A percentile compares a stretch with the other conserved stretches of the same genome.
phyloP scores from a whole-genome alignment of 1,140 invertebrate genomes.

The Ceratina australensis region DNA sequence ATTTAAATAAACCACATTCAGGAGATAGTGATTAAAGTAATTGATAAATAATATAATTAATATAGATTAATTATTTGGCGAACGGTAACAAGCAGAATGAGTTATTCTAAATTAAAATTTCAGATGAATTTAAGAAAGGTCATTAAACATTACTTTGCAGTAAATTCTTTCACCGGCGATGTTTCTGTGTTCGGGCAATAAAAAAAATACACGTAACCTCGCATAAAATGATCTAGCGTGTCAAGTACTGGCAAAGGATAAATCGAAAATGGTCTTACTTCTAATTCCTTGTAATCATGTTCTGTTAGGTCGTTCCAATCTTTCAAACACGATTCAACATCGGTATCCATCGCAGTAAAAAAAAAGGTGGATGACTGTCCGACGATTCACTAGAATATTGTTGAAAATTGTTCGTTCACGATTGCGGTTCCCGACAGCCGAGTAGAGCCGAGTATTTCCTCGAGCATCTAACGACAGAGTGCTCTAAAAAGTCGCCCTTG shows the following conservation, averaged over 20 bases:
- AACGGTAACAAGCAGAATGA: background rate
- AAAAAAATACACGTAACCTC: constrained; percentile 38
- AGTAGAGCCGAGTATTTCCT: background rate
- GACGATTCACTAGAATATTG: background rate
- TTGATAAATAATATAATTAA: no score
- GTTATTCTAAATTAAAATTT: background rate
- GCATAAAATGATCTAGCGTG: background rate
- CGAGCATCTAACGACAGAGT: constrained; percentile 20
- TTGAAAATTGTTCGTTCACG: no score
- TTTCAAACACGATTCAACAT: constrained; percentile 83
- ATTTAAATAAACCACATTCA: background rate
- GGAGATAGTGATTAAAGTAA: no score
- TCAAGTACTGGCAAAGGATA: constrained; percentile 7
- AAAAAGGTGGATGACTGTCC: background rate
- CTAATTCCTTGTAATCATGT: constrained; percentile 86
- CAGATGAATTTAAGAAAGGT: no score
- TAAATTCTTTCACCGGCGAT: constrained; percentile 7
- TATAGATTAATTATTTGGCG: no score
- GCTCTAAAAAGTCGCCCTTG: background rate
- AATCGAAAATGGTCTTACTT: constrained; percentile 79
- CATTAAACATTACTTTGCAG: background rate
- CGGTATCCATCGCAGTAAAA: constrained; percentile 77
- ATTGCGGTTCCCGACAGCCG: no score
- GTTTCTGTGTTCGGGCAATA: constrained; percentile 17
- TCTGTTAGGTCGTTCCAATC: constrained; percentile 88